Conservation (phyloP, 2,797 vertebrate genomes). For the Garrulus glandarius region DNA sequence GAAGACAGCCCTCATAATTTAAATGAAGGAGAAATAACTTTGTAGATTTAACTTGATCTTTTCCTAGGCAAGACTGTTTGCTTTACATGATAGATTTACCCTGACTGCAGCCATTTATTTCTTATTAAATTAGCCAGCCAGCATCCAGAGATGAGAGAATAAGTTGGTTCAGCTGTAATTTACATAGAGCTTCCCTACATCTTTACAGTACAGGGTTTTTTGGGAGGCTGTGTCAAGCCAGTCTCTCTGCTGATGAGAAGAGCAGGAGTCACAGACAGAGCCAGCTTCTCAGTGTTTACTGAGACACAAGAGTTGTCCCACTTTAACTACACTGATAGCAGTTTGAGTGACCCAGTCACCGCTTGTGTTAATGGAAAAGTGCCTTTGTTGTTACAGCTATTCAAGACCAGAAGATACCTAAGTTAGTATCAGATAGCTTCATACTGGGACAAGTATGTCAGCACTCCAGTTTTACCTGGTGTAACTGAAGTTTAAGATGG, state of each 20-base stretch:
- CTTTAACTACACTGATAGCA: not conserved
- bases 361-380: not conserved
- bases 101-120: not conserved
- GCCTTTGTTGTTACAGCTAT: not conserved
- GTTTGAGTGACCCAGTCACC: not conserved
- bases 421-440: not conserved
- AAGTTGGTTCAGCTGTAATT: not conserved
- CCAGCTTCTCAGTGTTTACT: not conserved
- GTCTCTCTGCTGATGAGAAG: not conserved
- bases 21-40: not conserved
- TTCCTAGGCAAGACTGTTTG: not conserved
- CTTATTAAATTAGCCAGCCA: not conserved
- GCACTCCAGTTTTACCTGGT: not conserved
- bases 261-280: not conserved
- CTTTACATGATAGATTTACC: not conserved
- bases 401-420: not conserved
- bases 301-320: not conserved
- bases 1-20: not conserved
- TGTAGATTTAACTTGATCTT: not conserved
- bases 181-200: not conserved
- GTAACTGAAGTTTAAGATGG: not conserved
- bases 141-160: not conserved
- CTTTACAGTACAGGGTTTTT: not conserved
- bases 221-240: not conserved
- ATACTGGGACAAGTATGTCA: not conserved